Percentiles rank a stretch among this genome's conserved stretches.
Conservation (phyloP, 2,888 invertebrate species). For the Acrobasis consociella region DNA sequence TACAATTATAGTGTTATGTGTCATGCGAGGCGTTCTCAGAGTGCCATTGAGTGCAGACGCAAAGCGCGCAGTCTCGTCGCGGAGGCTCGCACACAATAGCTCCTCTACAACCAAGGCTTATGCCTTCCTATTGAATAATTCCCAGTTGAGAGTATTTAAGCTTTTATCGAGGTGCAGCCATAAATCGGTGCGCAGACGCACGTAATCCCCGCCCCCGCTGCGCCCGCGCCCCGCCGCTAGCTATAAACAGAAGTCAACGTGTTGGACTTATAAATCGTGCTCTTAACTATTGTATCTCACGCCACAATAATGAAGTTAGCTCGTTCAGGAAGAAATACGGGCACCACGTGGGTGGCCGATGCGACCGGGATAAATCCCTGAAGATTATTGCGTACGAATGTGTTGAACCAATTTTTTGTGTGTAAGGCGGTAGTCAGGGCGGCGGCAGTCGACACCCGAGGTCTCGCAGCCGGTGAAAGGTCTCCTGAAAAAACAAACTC, state of each 20-base stretch:
- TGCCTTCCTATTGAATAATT: conserved; percentile 65
- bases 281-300: conserved; percentile 82
- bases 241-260: conserved; percentile 83
- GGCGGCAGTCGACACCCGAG: conserved; percentile 67
- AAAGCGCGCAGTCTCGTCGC: conserved; percentile 23
- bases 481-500: conserved; percentile 73
- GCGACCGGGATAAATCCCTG: conserved; percentile 70
- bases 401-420: conserved; percentile 71
- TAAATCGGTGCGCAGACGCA: conserved; percentile 79
- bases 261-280: conserved; percentile 82
- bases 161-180: conserved; percentile 78
- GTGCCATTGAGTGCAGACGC: conserved; percentile 26
- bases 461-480: conserved; percentile 62
- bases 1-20: not conserved
- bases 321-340: conserved; percentile 80
- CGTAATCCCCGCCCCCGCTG: conserved; percentile 75
- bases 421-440: conserved; percentile 55
- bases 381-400: conserved; percentile 74
- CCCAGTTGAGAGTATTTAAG: conserved; percentile 78
- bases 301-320: conserved; percentile 83
- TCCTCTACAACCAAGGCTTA: conserved; percentile 40
- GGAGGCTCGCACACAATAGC: conserved; percentile 37
- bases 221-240: conserved; percentile 68
- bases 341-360: conserved; percentile 78
- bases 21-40: conserved; percentile 15